Evolutionary conservation across 37 sponge, comb jelly and placozoan genomes (phyloP), one percentile per base, ranked within the genome.

Genomic region (Amphimedon queenslandica): DNA sequence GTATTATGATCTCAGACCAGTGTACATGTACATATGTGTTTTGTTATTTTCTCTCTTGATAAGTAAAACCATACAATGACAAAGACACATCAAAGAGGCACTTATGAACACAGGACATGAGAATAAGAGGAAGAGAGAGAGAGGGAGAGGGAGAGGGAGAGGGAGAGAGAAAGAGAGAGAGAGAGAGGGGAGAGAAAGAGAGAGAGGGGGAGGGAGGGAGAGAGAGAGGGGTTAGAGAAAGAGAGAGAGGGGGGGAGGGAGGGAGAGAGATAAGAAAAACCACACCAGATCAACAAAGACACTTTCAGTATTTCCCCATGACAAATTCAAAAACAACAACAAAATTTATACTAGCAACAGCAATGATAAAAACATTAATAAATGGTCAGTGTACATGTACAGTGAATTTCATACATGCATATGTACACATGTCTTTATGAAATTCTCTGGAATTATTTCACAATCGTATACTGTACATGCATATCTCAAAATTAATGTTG

Each of bases 121-220:
- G 47, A 69, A 41, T 6, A 41, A 41, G 68, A 35, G 36, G 37
- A 16, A 35, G 39, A 24, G 31, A 36, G 72, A 4, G 58, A 16
- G 56, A 28, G 58, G 58, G 72, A 3, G 72, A 27, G 56, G 56
- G 57, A 16, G 30, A 4, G 57, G 35, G 56, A 10, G 74, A 21
- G 73, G 55, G 74, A 57, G 74, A 2, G 28, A 55, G 33, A 28
- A 13, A 29, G 71, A 70, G 47, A 30, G 71, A 70, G 71, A 4
- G 53, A 70, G 27, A 30, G 53, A 42, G 47, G 33, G 53, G 42
- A 32, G 31, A 32, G 29, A 1, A n/a, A 32, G 56, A 21, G 58
- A 55, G 32, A 30, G 73, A 23, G 16, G 30, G 34, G 37, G 32
- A 55, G 30, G 37, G 30, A 25, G 33, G 13, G 32, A 18, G 57